Conservation (phyloP, 2,888 invertebrate genomes). For the Nemotelus nigrinus region DNA sequence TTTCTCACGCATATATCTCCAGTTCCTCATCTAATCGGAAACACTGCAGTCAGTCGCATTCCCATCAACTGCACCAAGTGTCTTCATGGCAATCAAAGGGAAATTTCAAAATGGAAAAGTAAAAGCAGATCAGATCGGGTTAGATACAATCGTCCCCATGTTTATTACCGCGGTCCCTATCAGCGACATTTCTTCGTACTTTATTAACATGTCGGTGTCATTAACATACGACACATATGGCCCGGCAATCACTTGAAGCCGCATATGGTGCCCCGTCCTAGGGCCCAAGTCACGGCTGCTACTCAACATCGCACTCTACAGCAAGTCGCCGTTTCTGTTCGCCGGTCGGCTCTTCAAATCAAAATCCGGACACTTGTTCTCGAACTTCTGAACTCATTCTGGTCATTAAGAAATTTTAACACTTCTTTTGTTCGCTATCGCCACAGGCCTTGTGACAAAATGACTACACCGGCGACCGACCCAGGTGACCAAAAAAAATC, state of each 20-base stretch:
- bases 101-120: slow-evolving; percentile 22
- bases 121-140: slow-evolving; percentile 24
- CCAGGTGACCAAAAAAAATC: not conserved
- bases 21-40: not conserved
- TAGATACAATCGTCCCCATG: slow-evolving; percentile 31
- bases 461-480: not conserved
- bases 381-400: slow-evolving; percentile 37
- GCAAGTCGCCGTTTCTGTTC: slow-evolving; percentile 10
- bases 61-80: not conserved
- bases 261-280: slow-evolving; percentile 42
- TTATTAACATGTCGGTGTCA: slow-evolving; percentile 49
- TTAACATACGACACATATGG: slow-evolving; percentile 46
- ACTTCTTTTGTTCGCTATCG: slow-evolving; percentile 20
- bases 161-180: slow-evolving; percentile 27
- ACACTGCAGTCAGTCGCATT: not conserved
- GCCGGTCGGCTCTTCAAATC: not conserved
- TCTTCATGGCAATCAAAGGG: slow-evolving; percentile 23
- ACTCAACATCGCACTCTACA: slow-evolving; percentile 22
- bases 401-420: slow-evolving; percentile 42
- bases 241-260: slow-evolving; percentile 40
- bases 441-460: slow-evolving; percentile 14
- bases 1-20: too few species aligned
- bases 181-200: slow-evolving; percentile 41
- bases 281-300: slow-evolving; percentile 4
- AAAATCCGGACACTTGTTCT: slow-evolving; percentile 20